Evolutionary conservation across 2,888 invertebrate genomes (phyloP).

Genomic region (Pristionchus japonicus): DNA sequence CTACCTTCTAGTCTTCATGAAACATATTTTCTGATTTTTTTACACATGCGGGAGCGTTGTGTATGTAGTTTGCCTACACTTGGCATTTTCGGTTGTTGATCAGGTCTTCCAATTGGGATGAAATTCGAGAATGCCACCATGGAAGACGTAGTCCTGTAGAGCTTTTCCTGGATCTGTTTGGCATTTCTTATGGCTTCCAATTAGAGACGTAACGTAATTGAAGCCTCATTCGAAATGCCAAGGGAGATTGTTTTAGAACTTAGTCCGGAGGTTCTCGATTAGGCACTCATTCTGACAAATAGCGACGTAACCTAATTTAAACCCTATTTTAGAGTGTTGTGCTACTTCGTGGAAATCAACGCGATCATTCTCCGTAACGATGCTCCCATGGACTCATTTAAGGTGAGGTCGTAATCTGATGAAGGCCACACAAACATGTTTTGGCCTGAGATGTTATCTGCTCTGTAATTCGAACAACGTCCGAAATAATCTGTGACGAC

Average conservation of each 20-base stretch:
- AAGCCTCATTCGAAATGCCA: neutral
- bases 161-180: neutral
- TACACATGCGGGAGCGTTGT: too few species aligned
- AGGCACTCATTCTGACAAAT: too few species aligned
- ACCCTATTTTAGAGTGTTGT: neutral
- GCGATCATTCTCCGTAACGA: neutral
- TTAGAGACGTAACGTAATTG: neutral
- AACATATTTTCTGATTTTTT: too few species aligned
- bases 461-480: neutral
- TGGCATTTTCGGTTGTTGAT: too few species aligned
- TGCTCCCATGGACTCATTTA: constrained; percentile 3
- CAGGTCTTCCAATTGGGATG: too few species aligned
- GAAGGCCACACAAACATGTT: neutral
- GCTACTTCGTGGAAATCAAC: constrained; percentile 37
- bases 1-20: too few species aligned
- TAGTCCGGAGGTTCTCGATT: too few species aligned
- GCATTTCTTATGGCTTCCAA: neutral
- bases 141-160: neutral
- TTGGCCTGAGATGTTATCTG: neutral
- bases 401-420: neutral
- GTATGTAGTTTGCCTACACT: neutral
- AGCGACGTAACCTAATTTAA: too few species aligned
- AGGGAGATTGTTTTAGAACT: neutral
- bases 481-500: neutral
- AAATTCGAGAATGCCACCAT: too few species aligned